Evolutionary conservation across 2,797 vertebrate genomes (phyloP).

Genomic region (Sphenopsis melanotis): DNA sequence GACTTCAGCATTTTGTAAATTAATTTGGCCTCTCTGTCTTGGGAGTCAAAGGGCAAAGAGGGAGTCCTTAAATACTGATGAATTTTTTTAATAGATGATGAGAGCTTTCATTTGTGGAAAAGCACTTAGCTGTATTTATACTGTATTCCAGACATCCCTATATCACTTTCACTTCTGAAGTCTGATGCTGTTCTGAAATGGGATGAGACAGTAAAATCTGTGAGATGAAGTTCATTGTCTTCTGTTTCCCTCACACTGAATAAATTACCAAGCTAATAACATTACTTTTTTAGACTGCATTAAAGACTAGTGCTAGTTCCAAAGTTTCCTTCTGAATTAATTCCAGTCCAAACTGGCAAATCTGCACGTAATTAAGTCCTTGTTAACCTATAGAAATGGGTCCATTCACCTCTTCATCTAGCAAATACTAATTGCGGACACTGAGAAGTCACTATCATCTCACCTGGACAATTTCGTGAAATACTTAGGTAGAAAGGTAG

Average conservation of each 20-base stretch:
- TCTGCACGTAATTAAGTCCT: not conserved
- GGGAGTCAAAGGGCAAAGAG: conserved; percentile 40
- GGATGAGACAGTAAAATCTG: conserved; percentile 25
- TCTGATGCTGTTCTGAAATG: conserved; percentile 16
- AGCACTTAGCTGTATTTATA: conserved; percentile 34
- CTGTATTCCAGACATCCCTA: not conserved
- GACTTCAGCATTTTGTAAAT: conserved; percentile 59
- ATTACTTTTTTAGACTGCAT: not conserved
- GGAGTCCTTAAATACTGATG: conserved; percentile 50
- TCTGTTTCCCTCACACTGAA: conserved; percentile 16
- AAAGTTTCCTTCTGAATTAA: not conserved
- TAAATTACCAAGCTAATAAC: conserved; percentile 33
- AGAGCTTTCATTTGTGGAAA: conserved; percentile 23
- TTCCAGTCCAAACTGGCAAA: not conserved
- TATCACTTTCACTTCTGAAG: conserved; percentile 23
- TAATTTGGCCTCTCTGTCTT: conserved; percentile 45
- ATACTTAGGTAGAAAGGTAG: not conserved
- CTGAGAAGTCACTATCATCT: not conserved
- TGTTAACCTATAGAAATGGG: not conserved
- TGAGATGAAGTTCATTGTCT: conserved; percentile 31
- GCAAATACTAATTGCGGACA: not conserved
- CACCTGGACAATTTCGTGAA: not conserved
- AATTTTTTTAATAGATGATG: conserved; percentile 34
- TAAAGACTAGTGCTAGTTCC: not conserved
- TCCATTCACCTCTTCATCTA: not conserved